Evolutionary conservation across 2,888 invertebrate species (phyloP).

Genomic region (Ochropacha duplaris): DNA sequence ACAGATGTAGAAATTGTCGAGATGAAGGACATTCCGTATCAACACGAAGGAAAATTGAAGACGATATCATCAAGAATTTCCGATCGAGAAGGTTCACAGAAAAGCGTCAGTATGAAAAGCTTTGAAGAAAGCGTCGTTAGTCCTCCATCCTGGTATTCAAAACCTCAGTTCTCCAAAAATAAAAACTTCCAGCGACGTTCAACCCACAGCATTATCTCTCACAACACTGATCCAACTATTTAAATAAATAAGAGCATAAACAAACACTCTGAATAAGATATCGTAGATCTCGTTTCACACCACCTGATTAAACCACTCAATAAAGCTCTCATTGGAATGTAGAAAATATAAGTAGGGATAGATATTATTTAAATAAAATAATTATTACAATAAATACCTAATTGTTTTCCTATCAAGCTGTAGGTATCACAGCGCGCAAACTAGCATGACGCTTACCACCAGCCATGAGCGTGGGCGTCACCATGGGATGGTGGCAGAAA

Average conservation of each 20-base stretch:
- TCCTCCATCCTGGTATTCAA: conserved; percentile 80
- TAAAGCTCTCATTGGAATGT: too few relatives aligned
- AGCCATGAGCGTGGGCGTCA: too few relatives aligned
- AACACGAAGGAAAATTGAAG: conserved; percentile 38
- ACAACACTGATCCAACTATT: conserved; percentile 41
- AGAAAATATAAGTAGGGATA: too few relatives aligned
- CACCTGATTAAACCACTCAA: not conserved
- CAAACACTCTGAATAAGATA: too few relatives aligned
- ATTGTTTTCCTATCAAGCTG: too few relatives aligned
- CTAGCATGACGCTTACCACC: too few relatives aligned
- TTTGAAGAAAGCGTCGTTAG: conserved; percentile 61
- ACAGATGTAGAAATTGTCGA: conserved; percentile 80
- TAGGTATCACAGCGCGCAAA: too few relatives aligned
- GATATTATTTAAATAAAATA: too few relatives aligned
- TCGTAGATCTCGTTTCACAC: not conserved
- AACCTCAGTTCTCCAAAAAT: conserved; percentile 78
- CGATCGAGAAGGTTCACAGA: conserved; percentile 59
- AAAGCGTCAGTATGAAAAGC: conserved; percentile 66
- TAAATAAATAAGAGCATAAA: conserved; percentile 11
- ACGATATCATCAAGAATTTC: conserved; percentile 62
- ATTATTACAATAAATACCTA: too few relatives aligned
- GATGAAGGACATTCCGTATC: conserved; percentile 76
- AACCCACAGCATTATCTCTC: conserved; percentile 52
- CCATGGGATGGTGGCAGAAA: too few relatives aligned
- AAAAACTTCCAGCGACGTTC: conserved; percentile 72